Conservation (phyloP, 1,140 invertebrate species). For the Polypedilum vanderplanki region DNA sequence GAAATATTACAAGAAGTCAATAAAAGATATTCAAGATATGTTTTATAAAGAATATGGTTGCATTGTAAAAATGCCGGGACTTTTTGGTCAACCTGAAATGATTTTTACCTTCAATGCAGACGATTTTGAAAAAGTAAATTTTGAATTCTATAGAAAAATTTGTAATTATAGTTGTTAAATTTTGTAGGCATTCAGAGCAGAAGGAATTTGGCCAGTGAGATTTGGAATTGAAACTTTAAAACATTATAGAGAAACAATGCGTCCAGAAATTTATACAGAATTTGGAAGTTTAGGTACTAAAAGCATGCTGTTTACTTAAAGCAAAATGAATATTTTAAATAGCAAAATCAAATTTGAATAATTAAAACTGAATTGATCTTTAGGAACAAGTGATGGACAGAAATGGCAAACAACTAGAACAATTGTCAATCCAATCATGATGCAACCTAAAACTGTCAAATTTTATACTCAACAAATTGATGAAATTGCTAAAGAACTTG, state of each 20-base stretch:
- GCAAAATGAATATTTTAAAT: too few relatives aligned
- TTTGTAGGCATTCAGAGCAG: conserved; percentile 35
- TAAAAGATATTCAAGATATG: not conserved
- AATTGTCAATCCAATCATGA: conserved; percentile 36
- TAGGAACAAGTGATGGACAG: not conserved
- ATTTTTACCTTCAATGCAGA: conserved; percentile 39
- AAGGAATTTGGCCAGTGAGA: conserved; percentile 41
- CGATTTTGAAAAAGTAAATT: conserved; percentile 38
- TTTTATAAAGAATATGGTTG: conserved; percentile 35
- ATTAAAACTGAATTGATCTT: too few relatives aligned
- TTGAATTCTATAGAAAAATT: too few relatives aligned
- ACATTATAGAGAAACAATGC: conserved; percentile 37
- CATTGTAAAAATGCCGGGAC: conserved; percentile 38
- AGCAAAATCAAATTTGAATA: too few relatives aligned
- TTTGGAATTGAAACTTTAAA: conserved; percentile 38
- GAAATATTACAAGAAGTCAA: conserved; percentile 23
- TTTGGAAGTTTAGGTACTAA: conserved; percentile 30
- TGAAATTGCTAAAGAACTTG: conserved; percentile 42
- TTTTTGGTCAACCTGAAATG: conserved; percentile 34
- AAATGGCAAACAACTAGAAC: not conserved
- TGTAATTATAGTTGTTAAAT: too few relatives aligned
- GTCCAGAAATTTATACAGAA: conserved; percentile 36
- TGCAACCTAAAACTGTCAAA: conserved; percentile 47
- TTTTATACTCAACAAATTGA: conserved; percentile 44
- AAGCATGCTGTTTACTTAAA: too few relatives aligned